A percentile compares a stretch with the other conserved stretches of the same genome.
phyloP scores from a whole-genome alignment of 1,140 invertebrate genomes.

The Brachystomella parvula region DNA sequence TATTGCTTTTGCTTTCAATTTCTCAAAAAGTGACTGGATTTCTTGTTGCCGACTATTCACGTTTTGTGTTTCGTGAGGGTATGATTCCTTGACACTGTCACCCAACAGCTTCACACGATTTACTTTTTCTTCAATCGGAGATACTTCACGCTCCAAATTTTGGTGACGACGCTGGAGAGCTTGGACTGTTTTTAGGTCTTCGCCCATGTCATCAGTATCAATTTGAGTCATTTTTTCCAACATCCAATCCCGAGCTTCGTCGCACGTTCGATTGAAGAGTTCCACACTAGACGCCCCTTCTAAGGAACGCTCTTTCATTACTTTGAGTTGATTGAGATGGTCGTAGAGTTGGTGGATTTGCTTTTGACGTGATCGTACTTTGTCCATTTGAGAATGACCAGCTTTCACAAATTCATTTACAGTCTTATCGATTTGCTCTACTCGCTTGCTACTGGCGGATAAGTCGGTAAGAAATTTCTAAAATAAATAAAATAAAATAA shows the following conservation, averaged over 20 bases:
- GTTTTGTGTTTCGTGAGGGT: conserved; percentile 79
- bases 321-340: conserved; percentile 75
- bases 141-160: conserved; percentile 78
- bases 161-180: conserved; percentile 80
- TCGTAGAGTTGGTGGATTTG: conserved; percentile 85
- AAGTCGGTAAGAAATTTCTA: conserved; percentile 91
- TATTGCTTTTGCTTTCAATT: conserved; percentile 70
- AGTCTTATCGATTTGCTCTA: conserved; percentile 79
- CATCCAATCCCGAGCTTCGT: conserved; percentile 91
- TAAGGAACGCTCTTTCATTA: conserved; percentile 80
- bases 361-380: conserved; percentile 68
- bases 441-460: conserved; percentile 78
- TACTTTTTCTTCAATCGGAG: conserved; percentile 83
- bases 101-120: conserved; percentile 69
- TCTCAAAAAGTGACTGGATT: conserved; percentile 77
- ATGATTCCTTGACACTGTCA: conserved; percentile 76
- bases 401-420: conserved; percentile 76
- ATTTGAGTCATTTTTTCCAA: conserved; percentile 76
- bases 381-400: conserved; percentile 79
- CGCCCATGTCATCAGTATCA: conserved; percentile 66
- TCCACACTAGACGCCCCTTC: conserved; percentile 86
- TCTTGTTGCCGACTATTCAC: conserved; percentile 76
- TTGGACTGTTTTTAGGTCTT: conserved; percentile 82
- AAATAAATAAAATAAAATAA: conserved; percentile 36
- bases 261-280: conserved; percentile 84